Conservation (phyloP, 2,888 invertebrate genomes). For the Vandiemenella viatica region DNA sequence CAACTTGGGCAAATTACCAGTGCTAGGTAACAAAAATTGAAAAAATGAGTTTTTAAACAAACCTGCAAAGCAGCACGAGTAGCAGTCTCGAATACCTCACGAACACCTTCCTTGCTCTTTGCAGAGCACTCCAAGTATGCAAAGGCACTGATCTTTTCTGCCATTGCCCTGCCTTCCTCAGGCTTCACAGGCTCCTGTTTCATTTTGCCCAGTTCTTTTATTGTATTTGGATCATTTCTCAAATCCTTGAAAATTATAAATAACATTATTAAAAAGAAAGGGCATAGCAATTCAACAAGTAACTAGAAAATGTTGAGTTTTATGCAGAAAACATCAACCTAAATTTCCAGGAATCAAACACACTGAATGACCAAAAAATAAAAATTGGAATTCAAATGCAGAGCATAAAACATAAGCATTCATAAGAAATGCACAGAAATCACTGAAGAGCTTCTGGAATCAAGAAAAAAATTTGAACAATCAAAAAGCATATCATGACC, state of each 20-base stretch:
- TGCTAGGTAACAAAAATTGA: background rate
- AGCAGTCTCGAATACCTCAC: constrained; percentile 98
- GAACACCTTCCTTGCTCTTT: constrained; percentile 97
- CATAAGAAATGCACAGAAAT: no score
- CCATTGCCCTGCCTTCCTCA: constrained; percentile 94
- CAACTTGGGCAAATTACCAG: no score
- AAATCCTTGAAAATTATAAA: constrained; percentile 41
- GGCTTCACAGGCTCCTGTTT: constrained; percentile 96
- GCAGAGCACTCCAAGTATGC: constrained; percentile 98
- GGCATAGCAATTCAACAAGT: no score
- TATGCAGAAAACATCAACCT: no score
- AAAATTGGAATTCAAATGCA: no score
- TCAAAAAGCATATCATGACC: no score
- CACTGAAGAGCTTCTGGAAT: no score
- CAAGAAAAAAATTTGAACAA: no score
- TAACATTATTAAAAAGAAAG: background rate
- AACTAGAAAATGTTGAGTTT: no score
- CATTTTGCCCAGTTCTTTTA: constrained; percentile 92
- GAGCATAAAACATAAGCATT: no score
- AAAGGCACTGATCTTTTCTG: constrained; percentile 95
- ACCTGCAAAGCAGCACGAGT: constrained; percentile 88
- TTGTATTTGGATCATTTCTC: constrained; percentile 83
- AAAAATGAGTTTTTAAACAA: constrained; percentile 31
- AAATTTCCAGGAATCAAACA: no score
- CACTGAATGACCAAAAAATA: no score